Evolutionary conservation across 1,140 invertebrate species (phyloP).

Genomic region (Ips typographus): DNA sequence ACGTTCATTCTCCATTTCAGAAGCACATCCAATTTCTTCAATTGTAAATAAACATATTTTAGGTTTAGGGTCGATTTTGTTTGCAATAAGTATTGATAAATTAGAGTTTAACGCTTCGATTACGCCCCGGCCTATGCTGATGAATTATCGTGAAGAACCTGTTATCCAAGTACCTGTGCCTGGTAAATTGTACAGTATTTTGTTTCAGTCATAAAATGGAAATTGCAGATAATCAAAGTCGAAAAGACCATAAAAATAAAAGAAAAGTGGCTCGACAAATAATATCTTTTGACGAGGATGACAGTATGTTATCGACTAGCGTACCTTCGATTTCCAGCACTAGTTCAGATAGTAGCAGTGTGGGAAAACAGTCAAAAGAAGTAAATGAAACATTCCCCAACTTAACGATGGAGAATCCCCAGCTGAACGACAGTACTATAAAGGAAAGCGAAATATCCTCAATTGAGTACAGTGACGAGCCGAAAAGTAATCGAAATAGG

Average conservation of each 20-base stretch:
- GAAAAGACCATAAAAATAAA: slow-evolving; percentile 43
- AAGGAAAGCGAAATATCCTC: neutral
- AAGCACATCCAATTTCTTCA: slow-evolving; percentile 11
- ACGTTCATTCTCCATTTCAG: neutral
- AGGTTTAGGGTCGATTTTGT: slow-evolving; percentile 84
- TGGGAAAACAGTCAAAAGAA: slow-evolving; percentile 1
- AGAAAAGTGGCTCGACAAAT: slow-evolving; percentile 48
- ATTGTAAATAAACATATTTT: slow-evolving; percentile 37
- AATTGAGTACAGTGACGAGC: neutral
- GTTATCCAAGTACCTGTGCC: slow-evolving; percentile 54
- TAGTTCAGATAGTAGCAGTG: slow-evolving; percentile 27
- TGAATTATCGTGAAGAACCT: slow-evolving; percentile 50
- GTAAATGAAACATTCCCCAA: too few relatives aligned
- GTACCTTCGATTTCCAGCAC: slow-evolving; percentile 45
- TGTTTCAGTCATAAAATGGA: neutral
- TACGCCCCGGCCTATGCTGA: slow-evolving; percentile 36
- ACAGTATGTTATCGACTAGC: slow-evolving; percentile 45
- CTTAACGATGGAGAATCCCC: neutral
- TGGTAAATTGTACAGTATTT: slow-evolving; percentile 33
- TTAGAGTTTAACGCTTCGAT: slow-evolving; percentile 67
- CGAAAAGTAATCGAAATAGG: neutral
- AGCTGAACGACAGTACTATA: neutral
- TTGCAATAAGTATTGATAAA: slow-evolving; percentile 88
- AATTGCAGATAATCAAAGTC: slow-evolving; percentile 27
- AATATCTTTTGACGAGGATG: slow-evolving; percentile 51